Evolutionary conservation across 2,113 vertebrate species (phyloP).

Genomic region (Python bivittatus): DNA sequence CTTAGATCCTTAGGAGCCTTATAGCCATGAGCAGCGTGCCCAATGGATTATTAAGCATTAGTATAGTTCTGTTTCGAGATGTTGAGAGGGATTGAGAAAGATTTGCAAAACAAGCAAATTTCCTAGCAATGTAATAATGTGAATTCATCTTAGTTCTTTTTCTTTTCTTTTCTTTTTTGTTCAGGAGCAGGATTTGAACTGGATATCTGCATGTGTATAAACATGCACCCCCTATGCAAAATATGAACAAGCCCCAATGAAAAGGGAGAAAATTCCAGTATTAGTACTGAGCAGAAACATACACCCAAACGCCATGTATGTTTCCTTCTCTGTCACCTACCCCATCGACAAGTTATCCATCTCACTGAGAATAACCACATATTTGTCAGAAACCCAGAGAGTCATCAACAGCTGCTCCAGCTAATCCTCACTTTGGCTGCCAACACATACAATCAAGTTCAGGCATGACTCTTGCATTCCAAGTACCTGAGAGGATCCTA

Average conservation of each 20-base stretch:
- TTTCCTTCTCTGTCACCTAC: neutral
- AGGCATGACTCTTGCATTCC: constrained; percentile 24
- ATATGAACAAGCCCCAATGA: neutral
- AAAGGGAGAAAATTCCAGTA: neutral
- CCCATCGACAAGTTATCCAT: neutral
- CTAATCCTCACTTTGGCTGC: neutral
- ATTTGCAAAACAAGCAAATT: neutral
- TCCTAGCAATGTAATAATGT: neutral
- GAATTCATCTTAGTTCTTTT: neutral
- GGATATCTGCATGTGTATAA: no score
- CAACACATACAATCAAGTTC: constrained; percentile 10
- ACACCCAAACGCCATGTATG: neutral
- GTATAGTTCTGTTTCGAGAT: neutral
- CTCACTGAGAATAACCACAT: neutral
- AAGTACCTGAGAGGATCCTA: neutral
- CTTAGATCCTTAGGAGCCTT: neutral
- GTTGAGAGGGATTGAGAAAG: neutral
- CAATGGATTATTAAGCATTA: neutral
- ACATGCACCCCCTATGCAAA: neutral
- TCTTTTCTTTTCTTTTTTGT: neutral
- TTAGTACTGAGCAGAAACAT: neutral
- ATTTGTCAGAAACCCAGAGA: neutral
- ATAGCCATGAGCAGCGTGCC: neutral
- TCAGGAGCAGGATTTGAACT: neutral
- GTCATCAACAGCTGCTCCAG: neutral